phyloP scores from a whole-genome alignment of 2,888 invertebrate genomes.

The Craniophora ligustri region DNA sequence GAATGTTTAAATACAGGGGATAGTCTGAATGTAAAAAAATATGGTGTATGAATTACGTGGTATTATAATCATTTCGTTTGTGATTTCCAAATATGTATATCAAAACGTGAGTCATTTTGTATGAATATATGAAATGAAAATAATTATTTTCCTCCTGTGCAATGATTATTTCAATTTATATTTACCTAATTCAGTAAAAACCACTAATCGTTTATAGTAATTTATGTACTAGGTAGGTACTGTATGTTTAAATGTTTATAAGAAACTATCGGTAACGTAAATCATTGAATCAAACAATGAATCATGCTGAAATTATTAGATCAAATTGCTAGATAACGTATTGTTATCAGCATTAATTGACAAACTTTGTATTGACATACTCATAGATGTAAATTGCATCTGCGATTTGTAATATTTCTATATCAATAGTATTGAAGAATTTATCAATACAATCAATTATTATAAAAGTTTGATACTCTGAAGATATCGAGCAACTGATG shows the following conservation, averaged over 20 bases:
- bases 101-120: background rate
- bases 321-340: conserved; percentile 10
- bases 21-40: conserved; percentile 35
- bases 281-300: conserved; percentile 4
- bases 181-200: background rate
- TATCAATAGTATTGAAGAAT: background rate
- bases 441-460: conserved; percentile 22
- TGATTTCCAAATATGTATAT: background rate
- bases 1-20: conserved; percentile 41
- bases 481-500: conserved; percentile 13
- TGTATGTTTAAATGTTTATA: conserved; percentile 20
- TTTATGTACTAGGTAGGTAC: conserved; percentile 20
- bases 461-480: conserved; percentile 3
- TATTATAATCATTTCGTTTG: conserved; percentile 1
- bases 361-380: conserved; percentile 5
- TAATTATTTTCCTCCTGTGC: conserved; percentile 16
- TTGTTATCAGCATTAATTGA: background rate
- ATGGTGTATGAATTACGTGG: conserved; percentile 20
- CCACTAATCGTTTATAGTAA: conserved; percentile 19
- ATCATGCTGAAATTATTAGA: conserved; percentile 10
- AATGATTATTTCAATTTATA: conserved; percentile 7
- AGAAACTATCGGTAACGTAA: conserved; percentile 4
- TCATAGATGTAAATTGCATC: conserved; percentile 6
- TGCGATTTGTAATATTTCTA: conserved; percentile 29
- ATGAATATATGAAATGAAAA: conserved; percentile 6